These are phyloP conservation scores for Prosapia bicincta DNA, from an alignment of 2,888 invertebrate species.

Conservation along the genomic window DNA sequence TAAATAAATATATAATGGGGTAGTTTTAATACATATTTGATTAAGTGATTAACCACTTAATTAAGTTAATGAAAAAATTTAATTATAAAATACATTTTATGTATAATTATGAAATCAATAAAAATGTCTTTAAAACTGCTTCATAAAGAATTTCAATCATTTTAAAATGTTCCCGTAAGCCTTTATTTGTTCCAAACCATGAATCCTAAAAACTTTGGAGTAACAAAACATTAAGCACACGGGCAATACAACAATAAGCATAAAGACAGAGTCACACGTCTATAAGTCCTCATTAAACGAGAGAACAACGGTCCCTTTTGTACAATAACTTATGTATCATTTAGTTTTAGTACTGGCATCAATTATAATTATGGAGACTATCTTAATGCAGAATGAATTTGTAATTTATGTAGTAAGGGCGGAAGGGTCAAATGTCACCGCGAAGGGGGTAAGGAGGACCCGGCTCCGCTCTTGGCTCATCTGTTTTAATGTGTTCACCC, in stretches of 20 bases:
- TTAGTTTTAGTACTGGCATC: constrained; percentile 7
- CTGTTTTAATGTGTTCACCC: background rate
- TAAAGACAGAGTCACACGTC: background rate
- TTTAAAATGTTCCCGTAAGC: no score
- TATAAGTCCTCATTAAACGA: background rate
- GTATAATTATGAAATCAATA: no score
- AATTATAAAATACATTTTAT: no score
- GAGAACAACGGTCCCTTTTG: background rate
- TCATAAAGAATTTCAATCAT: no score
- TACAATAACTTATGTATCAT: constrained; percentile 2
- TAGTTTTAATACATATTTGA: no score
- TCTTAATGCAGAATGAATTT: constrained; percentile 25
- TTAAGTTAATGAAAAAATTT: no score
- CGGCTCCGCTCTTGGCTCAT: background rate
- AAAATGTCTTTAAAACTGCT: no score
- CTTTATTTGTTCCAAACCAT: no score
- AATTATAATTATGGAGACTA: constrained; percentile 26
- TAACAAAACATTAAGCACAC: no score
- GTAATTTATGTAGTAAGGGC: background rate
- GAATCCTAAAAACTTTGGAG: no score
- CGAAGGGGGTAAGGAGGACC: background rate
- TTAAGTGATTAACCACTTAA: no score
- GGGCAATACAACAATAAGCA: background rate
- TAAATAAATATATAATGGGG: no score
- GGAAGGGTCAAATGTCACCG: background rate